Conservation (phyloP, 92 coral and sea anemone species). For the Bergia puertoricense region DNA sequence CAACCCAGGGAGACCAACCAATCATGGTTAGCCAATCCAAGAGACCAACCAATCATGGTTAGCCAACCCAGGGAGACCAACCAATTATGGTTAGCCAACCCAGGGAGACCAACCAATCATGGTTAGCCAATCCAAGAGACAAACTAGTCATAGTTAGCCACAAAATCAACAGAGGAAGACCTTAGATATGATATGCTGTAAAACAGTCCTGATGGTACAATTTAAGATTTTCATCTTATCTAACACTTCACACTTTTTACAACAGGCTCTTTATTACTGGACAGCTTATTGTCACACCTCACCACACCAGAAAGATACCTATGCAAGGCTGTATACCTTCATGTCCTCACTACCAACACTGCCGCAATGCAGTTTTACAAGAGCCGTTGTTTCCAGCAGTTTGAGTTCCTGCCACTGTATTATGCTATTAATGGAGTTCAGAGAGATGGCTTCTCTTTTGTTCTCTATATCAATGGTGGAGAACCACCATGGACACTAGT, state of each 20-base stretch:
- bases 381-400: slow-evolving; percentile 72
- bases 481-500: slow-evolving; percentile 98
- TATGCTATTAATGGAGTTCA: slow-evolving; percentile 92
- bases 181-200: too few relatives aligned
- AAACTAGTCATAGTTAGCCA: too few relatives aligned
- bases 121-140: background rate
- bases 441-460: slow-evolving; percentile 90
- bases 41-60: too few relatives aligned
- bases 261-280: slow-evolving; percentile 83
- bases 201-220: too few relatives aligned
- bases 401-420: slow-evolving; percentile 90
- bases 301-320: slow-evolving; percentile 86
- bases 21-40: too few relatives aligned
- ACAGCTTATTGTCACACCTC: slow-evolving; percentile 84
- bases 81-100: too few relatives aligned
- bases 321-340: slow-evolving; percentile 97
- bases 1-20: background rate
- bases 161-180: too few relatives aligned
- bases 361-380: slow-evolving; percentile 97
- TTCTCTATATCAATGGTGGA: slow-evolving; percentile 94
- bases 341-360: slow-evolving; percentile 87
- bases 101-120: too few relatives aligned
- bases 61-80: background rate
- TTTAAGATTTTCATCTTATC: background rate
- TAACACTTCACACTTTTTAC: background rate